Conservation (phyloP, 2,797 vertebrate species). For the Rhinella marina region DNA sequence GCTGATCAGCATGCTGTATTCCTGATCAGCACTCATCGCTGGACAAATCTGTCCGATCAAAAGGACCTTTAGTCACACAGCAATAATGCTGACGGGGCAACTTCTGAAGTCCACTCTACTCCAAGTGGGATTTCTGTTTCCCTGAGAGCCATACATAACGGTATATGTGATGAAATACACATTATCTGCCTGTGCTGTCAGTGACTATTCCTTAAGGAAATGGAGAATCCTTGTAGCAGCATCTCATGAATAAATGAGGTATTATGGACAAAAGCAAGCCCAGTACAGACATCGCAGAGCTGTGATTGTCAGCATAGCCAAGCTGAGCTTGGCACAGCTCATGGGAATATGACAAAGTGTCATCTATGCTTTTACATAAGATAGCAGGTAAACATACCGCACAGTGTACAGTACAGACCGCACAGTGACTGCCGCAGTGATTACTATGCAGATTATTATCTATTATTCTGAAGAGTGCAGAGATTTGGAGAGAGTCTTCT, state of each 20-base stretch:
- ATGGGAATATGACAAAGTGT: not conserved
- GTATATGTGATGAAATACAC: not conserved
- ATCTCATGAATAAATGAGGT: constrained; percentile 3
- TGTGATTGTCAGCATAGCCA: not conserved
- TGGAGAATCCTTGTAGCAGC: not conserved
- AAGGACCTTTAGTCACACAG: not conserved
- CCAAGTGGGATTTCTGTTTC: not conserved
- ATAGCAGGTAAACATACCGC: not conserved
- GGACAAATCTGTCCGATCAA: too few relatives aligned
- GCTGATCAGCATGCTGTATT: too few relatives aligned
- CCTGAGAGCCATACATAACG: not conserved
- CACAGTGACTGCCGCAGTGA: too few relatives aligned
- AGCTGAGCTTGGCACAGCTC: not conserved
- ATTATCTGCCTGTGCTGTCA: not conserved
- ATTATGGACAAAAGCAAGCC: not conserved
- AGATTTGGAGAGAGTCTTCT: too few relatives aligned
- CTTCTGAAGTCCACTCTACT: not conserved
- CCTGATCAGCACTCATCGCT: too few relatives aligned
- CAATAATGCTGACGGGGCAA: not conserved
- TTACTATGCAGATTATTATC: too few relatives aligned
- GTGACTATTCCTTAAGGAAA: not conserved
- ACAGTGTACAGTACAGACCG: not conserved
- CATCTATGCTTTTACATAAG: not conserved
- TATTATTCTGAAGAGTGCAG: too few relatives aligned
- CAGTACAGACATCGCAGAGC: not conserved